Conservation (phyloP, 2,113 vertebrate genomes). For the Ctenomys sociabilis region DNA sequence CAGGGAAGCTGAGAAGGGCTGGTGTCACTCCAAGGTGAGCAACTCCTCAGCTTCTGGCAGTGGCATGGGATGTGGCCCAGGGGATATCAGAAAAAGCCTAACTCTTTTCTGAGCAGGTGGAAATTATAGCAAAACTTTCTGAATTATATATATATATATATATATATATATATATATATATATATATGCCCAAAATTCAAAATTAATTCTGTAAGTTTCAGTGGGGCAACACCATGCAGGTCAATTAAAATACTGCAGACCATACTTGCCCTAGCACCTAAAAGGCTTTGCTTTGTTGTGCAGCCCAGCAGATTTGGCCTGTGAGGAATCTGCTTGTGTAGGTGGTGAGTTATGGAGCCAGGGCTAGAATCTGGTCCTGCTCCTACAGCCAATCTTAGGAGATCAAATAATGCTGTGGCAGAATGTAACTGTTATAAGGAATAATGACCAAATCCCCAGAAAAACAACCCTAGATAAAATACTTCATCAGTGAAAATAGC, state of each 20-base stretch:
- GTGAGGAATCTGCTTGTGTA: neutral
- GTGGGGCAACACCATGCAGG: neutral
- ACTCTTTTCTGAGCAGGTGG: neutral
- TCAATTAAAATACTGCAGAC: neutral
- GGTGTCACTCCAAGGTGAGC: neutral
- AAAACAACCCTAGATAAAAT: neutral
- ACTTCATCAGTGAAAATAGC: neutral
- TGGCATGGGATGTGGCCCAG: accelerated
- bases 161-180: too few relatives aligned
- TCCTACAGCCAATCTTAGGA: neutral
- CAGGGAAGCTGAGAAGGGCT: too few relatives aligned
- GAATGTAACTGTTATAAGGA: neutral
- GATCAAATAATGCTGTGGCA: neutral
- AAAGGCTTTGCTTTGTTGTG: neutral
- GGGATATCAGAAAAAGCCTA: neutral
- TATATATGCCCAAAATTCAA: neutral
- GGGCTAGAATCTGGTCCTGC: neutral
- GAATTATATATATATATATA: neutral
- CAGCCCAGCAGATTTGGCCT: neutral
- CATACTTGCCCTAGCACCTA: too few relatives aligned
- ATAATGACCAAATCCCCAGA: neutral
- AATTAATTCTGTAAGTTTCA: neutral
- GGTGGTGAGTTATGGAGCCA: neutral
- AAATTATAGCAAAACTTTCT: neutral
- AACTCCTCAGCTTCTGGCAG: neutral